Evolutionary conservation across 1,140 invertebrate genomes (phyloP).

Genomic region (Brachionus calyciflorus): DNA sequence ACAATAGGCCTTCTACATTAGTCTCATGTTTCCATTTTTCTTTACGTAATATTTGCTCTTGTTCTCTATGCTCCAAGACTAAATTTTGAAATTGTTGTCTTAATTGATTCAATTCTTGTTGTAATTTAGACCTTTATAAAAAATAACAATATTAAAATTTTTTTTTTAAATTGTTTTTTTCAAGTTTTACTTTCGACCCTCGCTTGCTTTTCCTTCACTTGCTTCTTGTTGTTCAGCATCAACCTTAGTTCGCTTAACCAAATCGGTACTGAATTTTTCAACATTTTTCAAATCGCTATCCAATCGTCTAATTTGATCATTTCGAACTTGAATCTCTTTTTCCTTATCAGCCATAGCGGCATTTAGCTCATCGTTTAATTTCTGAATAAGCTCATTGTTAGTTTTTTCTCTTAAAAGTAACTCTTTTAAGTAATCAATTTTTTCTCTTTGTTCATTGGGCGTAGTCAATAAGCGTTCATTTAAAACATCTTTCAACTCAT

Average conservation of each 20-base stretch:
- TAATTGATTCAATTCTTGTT: constrained; percentile 14
- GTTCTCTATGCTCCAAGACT: not conserved
- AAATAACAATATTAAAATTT: not conserved
- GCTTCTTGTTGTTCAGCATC: constrained; percentile 46
- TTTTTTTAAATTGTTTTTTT: not conserved
- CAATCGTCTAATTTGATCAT: constrained; percentile 39
- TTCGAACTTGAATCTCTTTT: constrained; percentile 43
- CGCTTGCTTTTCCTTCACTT: constrained; percentile 30
- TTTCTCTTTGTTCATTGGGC: constrained; percentile 37
- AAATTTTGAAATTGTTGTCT: constrained; percentile 26
- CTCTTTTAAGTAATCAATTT: constrained; percentile 43
- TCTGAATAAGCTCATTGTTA: constrained; percentile 26
- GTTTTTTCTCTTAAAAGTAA: constrained; percentile 26
- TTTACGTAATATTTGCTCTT: constrained; percentile 30
- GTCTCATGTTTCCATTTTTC: constrained; percentile 46
- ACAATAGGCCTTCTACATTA: constrained; percentile 6
- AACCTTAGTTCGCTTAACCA: constrained; percentile 39
- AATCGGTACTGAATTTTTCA: constrained; percentile 34
- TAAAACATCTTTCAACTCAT: constrained; percentile 28
- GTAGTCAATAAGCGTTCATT: constrained; percentile 43
- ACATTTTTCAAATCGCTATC: constrained; percentile 43
- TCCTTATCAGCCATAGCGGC: constrained; percentile 7
- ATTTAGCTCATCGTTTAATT: constrained; percentile 6
- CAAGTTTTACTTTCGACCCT: constrained; percentile 29
- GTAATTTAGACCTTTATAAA: not conserved